Conservation (phyloP, 2,113 vertebrate genomes). For the Micromys minutus region DNA sequence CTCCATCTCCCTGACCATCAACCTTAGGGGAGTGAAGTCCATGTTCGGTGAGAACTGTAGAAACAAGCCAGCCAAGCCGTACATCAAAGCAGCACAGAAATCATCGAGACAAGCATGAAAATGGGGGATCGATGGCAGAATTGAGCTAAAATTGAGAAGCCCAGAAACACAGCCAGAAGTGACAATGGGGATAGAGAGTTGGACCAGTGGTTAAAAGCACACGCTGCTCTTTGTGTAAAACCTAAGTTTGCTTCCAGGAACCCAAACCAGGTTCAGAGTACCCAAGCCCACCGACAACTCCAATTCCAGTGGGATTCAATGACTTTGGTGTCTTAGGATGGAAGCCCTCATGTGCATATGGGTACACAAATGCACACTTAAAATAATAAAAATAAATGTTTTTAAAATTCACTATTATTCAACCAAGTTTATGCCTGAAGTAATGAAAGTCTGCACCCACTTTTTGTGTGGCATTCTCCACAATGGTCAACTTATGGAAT, state of each 20-base stretch:
- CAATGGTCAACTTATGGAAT: neutral
- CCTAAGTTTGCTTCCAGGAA: neutral
- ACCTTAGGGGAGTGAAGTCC: neutral
- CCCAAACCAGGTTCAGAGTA: no score
- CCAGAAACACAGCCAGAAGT: neutral
- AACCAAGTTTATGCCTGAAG: no score
- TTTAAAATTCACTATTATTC: neutral
- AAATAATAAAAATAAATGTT: neutral
- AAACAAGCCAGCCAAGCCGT: rapidly evolving
- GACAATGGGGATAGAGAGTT: neutral
- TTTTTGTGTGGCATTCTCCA: neutral
- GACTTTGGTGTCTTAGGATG: neutral
- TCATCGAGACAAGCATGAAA: neutral
- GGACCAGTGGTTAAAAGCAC: neutral
- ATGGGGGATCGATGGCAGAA: neutral
- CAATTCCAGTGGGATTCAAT: neutral
- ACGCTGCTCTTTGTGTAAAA: neutral
- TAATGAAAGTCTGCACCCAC: neutral
- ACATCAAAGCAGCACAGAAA: rapidly evolving
- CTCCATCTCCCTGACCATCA: neutral
- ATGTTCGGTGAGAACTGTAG: neutral
- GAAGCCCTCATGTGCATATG: no score
- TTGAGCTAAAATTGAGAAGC: neutral
- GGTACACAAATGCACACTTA: no score
- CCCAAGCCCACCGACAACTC: neutral